Conservation (phyloP, 2,888 invertebrate species). For the Brachyptera risi region DNA sequence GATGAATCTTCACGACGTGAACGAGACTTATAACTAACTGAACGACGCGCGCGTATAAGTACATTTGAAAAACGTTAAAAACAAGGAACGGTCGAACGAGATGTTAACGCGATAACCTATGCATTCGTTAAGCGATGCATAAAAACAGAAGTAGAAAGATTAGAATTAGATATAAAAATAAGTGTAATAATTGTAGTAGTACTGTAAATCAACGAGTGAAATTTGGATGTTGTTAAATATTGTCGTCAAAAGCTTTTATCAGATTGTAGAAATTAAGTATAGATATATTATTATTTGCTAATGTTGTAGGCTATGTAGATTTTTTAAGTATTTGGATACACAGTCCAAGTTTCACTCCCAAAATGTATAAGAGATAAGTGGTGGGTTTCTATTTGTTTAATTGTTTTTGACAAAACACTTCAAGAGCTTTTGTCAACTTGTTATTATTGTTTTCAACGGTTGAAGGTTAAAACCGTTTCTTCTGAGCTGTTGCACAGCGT, state of each 20-base stretch:
- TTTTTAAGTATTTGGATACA: background rate
- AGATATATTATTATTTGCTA: background rate
- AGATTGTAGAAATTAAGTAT: background rate
- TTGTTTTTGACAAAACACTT: background rate
- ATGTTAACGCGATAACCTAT: no score
- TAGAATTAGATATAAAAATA: background rate
- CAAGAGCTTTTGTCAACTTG: background rate
- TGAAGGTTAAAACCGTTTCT: no score
- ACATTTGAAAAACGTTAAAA: no score
- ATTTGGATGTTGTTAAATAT: background rate
- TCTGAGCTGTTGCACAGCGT: no score
- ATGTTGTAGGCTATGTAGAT: background rate
- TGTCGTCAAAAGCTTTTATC: background rate
- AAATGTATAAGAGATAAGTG: background rate
- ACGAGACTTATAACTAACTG: no score
- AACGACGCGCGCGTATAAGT: background rate
- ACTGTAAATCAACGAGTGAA: background rate
- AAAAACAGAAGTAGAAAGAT: background rate
- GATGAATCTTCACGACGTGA: no score
- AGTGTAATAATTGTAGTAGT: background rate
- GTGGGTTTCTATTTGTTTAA: background rate
- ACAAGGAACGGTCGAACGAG: no score
- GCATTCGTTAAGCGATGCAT: background rate
- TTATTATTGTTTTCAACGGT: no score
- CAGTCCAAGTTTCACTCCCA: background rate